These are phyloP conservation scores for Phalacrocorax carbo DNA, from an alignment of 2,113 vertebrate species.

Conservation along the genomic window DNA sequence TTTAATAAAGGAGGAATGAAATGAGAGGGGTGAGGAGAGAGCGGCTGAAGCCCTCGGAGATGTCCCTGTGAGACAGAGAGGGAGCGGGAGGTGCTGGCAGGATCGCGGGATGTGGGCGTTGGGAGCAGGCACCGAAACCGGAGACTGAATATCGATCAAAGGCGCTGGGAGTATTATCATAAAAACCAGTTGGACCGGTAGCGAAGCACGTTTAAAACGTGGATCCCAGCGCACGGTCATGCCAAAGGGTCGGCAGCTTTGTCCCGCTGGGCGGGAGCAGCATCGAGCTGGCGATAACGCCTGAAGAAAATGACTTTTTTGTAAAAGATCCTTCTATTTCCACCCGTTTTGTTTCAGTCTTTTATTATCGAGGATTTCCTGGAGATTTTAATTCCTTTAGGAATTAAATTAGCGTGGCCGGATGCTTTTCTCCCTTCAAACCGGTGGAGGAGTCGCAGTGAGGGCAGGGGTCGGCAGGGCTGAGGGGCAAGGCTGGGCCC, in stretches of 20 bases:
- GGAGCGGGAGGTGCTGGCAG: rapidly evolving
- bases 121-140: not conserved
- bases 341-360: not conserved
- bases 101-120: not conserved
- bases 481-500: not conserved
- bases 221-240: not conserved
- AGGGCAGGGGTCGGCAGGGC: not conserved
- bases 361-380: not conserved
- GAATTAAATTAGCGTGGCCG: rapidly evolving
- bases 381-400: not conserved
- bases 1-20: not conserved
- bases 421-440: not conserved
- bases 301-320: not conserved
- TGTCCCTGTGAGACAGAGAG: rapidly evolving
- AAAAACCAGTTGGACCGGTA: not conserved
- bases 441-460: rapidly evolving
- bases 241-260: rapidly evolving
- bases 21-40: not conserved
- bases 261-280: rapidly evolving
- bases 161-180: rapidly evolving
- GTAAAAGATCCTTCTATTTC: not conserved
- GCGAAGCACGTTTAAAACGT: not conserved
- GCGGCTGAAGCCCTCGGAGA: rapidly evolving
- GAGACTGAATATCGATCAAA: not conserved
- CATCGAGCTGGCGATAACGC: not conserved